Conservation (phyloP, 2,888 invertebrate species). For the Synergus laeviventris region DNA sequence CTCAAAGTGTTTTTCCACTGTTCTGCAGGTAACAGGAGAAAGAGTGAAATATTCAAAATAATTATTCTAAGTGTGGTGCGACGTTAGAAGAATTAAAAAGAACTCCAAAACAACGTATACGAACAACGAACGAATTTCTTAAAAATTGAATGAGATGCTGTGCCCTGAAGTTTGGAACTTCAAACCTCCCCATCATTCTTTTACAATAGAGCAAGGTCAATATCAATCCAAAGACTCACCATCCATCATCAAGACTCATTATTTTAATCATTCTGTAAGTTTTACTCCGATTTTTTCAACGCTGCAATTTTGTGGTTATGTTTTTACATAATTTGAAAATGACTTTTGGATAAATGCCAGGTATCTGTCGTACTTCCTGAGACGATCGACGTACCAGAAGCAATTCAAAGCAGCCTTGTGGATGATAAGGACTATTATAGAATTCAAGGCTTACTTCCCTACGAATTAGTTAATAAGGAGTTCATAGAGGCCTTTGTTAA, state of each 20-base stretch:
- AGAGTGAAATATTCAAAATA: background rate
- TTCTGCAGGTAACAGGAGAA: background rate
- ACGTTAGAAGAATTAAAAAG: background rate
- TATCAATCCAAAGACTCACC: constrained; percentile 59
- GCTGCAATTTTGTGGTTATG: constrained; percentile 50
- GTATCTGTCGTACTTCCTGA: constrained; percentile 79
- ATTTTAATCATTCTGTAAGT: constrained; percentile 78
- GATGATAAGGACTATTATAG: constrained; percentile 79
- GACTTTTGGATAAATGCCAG: constrained; percentile 73
- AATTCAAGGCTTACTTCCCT: constrained; percentile 74
- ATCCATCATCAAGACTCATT: constrained; percentile 73
- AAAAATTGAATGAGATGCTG: constrained; percentile 74
- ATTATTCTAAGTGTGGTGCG: background rate
- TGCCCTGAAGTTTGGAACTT: constrained; percentile 80
- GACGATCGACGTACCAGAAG: constrained; percentile 73
- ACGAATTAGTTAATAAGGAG: constrained; percentile 75
- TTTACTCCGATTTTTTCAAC: constrained; percentile 3
- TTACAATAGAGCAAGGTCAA: constrained; percentile 68
- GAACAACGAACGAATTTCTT: constrained; percentile 13
- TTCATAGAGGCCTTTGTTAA: constrained; percentile 79
- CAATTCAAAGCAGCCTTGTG: constrained; percentile 71
- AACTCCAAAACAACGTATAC: background rate
- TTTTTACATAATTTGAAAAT: constrained; percentile 61
- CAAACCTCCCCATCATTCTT: constrained; percentile 70
- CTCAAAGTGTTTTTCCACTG: constrained; percentile 1